phyloP scores from a whole-genome alignment of 64 coral and sea anemone species.

The Stylophora pistillata region DNA sequence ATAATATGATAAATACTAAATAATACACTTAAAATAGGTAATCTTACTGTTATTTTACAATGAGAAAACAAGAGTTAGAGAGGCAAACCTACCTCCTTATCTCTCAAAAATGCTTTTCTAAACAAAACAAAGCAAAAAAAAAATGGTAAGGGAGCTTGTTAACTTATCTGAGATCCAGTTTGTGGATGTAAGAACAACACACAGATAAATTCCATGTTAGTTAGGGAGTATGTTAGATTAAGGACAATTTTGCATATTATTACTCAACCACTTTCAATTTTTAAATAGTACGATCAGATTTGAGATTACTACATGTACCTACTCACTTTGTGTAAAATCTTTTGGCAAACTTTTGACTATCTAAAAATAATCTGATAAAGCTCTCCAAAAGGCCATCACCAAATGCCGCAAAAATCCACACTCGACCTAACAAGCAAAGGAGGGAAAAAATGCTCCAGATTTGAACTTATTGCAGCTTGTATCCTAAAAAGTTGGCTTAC shows the following conservation, averaged over 20 bases:
- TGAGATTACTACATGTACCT: too few relatives aligned
- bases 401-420: conserved; percentile 62
- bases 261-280: neutral
- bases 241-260: too few relatives aligned
- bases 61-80: neutral
- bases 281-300: too few relatives aligned
- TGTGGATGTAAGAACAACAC: too few relatives aligned
- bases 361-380: conserved; percentile 56
- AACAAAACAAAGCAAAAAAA: neutral
- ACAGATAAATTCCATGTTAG: too few relatives aligned
- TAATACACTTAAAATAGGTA: too few relatives aligned
- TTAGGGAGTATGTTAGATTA: too few relatives aligned
- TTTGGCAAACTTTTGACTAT: conserved; percentile 48
- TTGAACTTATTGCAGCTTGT: neutral
- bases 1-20: too few relatives aligned
- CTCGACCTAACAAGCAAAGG: conserved; percentile 40
- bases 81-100: neutral
- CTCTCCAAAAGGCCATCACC: conserved; percentile 70
- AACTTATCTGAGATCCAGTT: too few relatives aligned
- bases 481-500: neutral
- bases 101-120: neutral
- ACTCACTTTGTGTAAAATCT: conserved; percentile 64
- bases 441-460: neutral
- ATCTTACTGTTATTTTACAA: too few relatives aligned
- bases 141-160: too few relatives aligned